These are phyloP conservation scores for Falcaria lacertinaria DNA, from an alignment of 2,888 invertebrate species.

Conservation along the genomic window DNA sequence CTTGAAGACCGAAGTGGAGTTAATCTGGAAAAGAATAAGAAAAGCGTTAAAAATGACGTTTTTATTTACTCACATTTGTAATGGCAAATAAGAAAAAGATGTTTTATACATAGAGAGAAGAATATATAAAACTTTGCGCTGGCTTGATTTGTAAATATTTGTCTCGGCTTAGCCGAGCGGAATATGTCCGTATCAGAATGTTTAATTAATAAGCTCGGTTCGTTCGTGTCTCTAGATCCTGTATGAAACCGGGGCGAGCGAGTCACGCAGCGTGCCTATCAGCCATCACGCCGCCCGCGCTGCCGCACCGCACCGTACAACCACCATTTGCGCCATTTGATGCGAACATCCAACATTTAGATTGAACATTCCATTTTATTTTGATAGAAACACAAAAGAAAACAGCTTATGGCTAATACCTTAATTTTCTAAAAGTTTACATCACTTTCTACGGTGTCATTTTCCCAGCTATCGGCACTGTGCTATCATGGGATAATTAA, in stretches of 20 bases:
- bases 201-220: slow-evolving; percentile 58
- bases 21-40: slow-evolving; percentile 53
- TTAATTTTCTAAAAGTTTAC: slow-evolving; percentile 24
- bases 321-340: slow-evolving; percentile 4
- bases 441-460: slow-evolving; percentile 33
- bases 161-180: slow-evolving; percentile 9
- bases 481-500: neutral
- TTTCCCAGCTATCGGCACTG: slow-evolving; percentile 15
- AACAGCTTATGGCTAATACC: slow-evolving; percentile 31
- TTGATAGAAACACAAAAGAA: slow-evolving; percentile 32
- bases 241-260: slow-evolving; percentile 69
- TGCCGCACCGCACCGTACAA: slow-evolving; percentile 6
- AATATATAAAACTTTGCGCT: slow-evolving; percentile 5
- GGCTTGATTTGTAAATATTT: slow-evolving; percentile 5
- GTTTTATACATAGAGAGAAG: slow-evolving; percentile 2
- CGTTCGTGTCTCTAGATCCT: slow-evolving; percentile 59
- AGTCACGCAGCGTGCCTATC: slow-evolving; percentile 67
- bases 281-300: slow-evolving; percentile 42
- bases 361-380: slow-evolving; percentile 23
- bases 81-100: neutral
- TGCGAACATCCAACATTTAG: slow-evolving; percentile 19
- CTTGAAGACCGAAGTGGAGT: slow-evolving; percentile 17
- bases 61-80: slow-evolving; percentile 7
- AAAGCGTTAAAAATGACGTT: slow-evolving; percentile 27
- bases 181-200: slow-evolving; percentile 42